Evolutionary conservation across 2,888 invertebrate species (phyloP), one percentile per base, ranked within the genome.

Genomic region (Pegoplata infirma): DNA sequence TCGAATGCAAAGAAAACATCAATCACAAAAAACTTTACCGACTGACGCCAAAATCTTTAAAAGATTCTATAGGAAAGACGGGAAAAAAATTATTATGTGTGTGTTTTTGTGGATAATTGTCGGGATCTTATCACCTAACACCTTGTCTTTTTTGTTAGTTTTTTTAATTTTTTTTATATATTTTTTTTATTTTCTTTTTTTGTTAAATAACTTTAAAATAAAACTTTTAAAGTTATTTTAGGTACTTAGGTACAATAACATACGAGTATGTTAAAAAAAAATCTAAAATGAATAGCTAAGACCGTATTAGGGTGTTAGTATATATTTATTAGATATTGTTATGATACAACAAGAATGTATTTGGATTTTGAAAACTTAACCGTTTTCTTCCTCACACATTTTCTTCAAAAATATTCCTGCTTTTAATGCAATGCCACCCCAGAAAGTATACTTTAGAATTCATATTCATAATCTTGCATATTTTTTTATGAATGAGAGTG

Each of bases 11-110:
- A 23, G 56, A 51, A 12, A 78, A 58, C 55, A 78, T 78, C 69
- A 69, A 74, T 78, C 74, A 74, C n/a, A 74, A 59, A 40, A 49
- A 66, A 58, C 44, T 74, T 47, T 44, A 61, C 40, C 59, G 69
- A 21, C 74, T 78, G 74, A 74, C 59, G 74, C 64, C 69, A 47
- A 61, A 77, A 51, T 46, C 53, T 56, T 53, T 47, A 53, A 67
- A 47, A 61, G 28, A n/a, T 47, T 10, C n/a, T 25, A 6, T 10
- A 47, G 14, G 46, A 25, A n/a, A 55, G 8, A 25, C 32, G 25
- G 25, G n/a, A n/a, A n/a, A n/a, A n/a, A n/a, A n/a, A 28, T 21
- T 7, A 16, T 10, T 7, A 17, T 44, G 36, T 40, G 40, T 23
- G 23, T 56, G 16, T 47, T 8, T 59, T 58, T 12, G 25, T 63